Conservation (phyloP, 1,140 invertebrate species). For the Vanessa tameamea region DNA sequence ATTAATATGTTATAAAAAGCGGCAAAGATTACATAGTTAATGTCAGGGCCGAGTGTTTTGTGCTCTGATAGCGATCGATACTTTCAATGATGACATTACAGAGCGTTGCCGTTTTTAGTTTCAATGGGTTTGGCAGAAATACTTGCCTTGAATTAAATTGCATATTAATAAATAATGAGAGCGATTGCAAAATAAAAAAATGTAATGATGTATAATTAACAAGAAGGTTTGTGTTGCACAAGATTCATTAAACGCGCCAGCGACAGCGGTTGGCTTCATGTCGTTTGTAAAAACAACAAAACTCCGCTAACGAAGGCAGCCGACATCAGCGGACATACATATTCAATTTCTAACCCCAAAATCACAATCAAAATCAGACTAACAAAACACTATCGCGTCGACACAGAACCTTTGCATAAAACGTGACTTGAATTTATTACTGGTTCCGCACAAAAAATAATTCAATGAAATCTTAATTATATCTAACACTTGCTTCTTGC, state of each 20-base stretch:
- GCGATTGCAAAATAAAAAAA: no score
- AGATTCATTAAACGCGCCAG: not conserved
- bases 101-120: no score
- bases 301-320: not conserved
- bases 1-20: no score
- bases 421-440: constrained; percentile 5
- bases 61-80: no score
- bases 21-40: no score
- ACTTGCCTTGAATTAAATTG: no score
- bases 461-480: not conserved
- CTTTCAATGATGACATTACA: no score
- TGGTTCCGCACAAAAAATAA: not conserved
- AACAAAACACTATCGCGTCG: not conserved
- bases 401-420: not conserved
- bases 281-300: not conserved
- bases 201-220: no score
- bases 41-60: no score
- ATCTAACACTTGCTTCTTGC: not conserved
- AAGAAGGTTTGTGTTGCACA: no score
- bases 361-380: not conserved
- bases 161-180: no score
- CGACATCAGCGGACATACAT: not conserved
- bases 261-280: not conserved
- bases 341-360: constrained; percentile 6
- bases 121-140: no score